phyloP scores from a whole-genome alignment of 35 echinoderm and acorn worm species.

The Lytechinus pictus region DNA sequence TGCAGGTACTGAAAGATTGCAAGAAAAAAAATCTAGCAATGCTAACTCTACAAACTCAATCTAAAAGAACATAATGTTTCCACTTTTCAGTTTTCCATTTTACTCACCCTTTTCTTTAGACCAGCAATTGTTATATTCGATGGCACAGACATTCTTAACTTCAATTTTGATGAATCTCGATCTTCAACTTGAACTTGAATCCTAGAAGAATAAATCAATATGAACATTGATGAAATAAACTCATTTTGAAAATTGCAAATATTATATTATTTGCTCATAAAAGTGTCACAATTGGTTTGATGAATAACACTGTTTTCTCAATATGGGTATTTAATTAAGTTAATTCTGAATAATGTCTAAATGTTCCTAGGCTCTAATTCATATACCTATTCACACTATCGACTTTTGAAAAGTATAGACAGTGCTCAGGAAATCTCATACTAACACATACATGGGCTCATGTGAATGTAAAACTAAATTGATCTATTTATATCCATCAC shows the following conservation, averaged over 20 bases:
- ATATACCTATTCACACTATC: background rate
- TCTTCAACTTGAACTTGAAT: constrained; percentile 54
- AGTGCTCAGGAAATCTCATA: too few species aligned
- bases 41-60: background rate
- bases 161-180: constrained; percentile 4
- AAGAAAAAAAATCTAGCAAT: background rate
- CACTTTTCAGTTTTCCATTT: background rate
- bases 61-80: background rate
- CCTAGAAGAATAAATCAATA: background rate
- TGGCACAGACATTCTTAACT: constrained; percentile 46
- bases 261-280: too few species aligned
- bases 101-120: constrained; percentile 63
- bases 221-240: background rate
- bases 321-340: too few species aligned
- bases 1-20: background rate
- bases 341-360: too few species aligned
- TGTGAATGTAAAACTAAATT: background rate
- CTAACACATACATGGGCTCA: too few species aligned
- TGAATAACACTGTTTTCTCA: too few species aligned
- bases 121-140: constrained; percentile 61
- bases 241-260: too few species aligned
- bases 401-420: background rate
- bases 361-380: background rate
- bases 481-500: too few species aligned
- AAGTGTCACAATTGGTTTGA: too few species aligned